Evolutionary conservation across 2,113 vertebrate genomes (phyloP).

Genomic region (Chlorocebus sabaeus): DNA sequence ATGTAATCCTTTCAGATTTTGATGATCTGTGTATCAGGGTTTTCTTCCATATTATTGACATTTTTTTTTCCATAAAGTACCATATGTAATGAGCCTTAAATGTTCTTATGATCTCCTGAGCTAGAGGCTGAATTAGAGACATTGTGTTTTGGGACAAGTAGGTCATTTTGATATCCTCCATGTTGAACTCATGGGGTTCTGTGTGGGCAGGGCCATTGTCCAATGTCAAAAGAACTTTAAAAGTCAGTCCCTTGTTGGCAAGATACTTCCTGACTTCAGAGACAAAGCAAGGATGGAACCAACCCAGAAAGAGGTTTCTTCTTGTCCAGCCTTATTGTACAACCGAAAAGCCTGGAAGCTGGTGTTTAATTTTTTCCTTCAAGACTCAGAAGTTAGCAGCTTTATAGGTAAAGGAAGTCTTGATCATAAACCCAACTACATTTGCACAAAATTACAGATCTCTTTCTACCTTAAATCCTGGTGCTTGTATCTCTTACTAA

Average conservation of each 20-base stretch:
- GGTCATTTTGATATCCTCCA: not conserved
- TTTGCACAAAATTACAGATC: not conserved
- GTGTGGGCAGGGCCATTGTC: not conserved
- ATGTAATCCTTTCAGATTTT: not conserved
- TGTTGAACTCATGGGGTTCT: not conserved
- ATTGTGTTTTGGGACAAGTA: not conserved
- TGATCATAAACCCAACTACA: not conserved
- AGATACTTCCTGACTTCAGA: not conserved
- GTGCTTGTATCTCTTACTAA: not conserved
- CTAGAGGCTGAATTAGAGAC: not conserved
- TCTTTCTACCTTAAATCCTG: not conserved
- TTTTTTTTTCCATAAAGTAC: not conserved
- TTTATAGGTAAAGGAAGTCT: not conserved
- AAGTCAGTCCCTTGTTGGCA: not conserved
- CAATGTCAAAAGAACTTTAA: not conserved
- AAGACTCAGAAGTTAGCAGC: not conserved
- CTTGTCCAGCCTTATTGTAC: not conserved
- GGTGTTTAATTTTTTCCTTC: not conserved
- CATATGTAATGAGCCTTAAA: not conserved
- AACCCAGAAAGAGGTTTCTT: not conserved
- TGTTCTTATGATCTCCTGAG: not conserved
- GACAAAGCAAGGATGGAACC: not conserved
- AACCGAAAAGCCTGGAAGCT: not conserved
- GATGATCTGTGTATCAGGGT: not conserved
- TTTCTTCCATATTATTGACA: not conserved